These are phyloP conservation scores for Nephotettix cincticeps DNA, from an alignment of 1,140 invertebrate genomes.

Conservation along the genomic window DNA sequence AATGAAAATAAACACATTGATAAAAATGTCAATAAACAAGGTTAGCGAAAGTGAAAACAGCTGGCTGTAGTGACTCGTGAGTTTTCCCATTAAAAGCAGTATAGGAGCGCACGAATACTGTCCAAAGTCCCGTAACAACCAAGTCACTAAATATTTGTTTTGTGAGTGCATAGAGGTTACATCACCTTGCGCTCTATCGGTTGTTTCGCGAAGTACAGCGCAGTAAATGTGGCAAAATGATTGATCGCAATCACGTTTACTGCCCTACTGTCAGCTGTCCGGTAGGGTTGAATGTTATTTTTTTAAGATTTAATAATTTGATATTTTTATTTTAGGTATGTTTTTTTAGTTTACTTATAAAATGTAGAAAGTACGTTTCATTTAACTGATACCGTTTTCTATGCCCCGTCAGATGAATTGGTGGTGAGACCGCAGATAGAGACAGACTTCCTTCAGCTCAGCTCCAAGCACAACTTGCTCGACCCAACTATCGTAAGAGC, in stretches of 20 bases:
- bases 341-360: neutral
- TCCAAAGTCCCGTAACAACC: no score
- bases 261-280: neutral
- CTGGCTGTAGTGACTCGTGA: no score
- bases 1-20: no score
- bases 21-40: no score
- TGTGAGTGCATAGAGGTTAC: no score
- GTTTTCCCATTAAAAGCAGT: no score
- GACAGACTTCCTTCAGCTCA: neutral
- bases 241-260: neutral
- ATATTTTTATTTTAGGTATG: neutral
- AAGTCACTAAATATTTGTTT: neutral
- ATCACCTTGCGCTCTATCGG: no score
- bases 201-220: no score
- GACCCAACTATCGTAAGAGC: neutral
- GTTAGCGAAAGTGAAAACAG: no score
- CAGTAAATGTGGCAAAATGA: no score
- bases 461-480: conserved; percentile 12
- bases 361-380: neutral
- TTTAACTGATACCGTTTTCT: no score
- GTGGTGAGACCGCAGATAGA: conserved; percentile 4
- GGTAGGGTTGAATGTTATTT: neutral
- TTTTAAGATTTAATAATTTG: neutral
- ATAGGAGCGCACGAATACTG: no score
- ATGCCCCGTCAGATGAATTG: conserved; percentile 2